Evolutionary conservation across 2,113 vertebrate species (phyloP), one percentile per base, ranked within the genome.

Genomic region (Oncorhynchus clarkii): DNA sequence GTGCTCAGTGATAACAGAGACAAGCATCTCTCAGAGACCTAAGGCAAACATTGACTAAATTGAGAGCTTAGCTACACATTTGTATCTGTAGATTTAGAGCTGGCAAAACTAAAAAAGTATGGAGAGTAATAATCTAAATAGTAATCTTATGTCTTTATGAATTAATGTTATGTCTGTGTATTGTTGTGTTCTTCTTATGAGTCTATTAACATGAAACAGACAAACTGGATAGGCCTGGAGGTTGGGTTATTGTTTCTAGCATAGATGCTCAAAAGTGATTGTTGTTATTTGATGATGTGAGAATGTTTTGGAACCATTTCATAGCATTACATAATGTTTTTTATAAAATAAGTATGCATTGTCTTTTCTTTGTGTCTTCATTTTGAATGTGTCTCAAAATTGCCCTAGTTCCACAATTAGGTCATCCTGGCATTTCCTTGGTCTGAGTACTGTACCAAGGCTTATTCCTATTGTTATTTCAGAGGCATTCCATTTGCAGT

Each of bases 311-410:
- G 13, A 71, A 29, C 39, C 4, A 76, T 90, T 90, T 89, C 89
- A 84, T 72, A 4, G 1, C 0, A 75, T 90, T 88, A 78, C 87
- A 88, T 89, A 85, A 88, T 74, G 73, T 73, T 71, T 18, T 79
- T 4, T 31, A 39, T 60, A 7, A 75, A 45, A 45, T 45, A 12
- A 64, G 69, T 77, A 45, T 9, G 76, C n/a, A 60, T 67, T 22
- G 75, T 64, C 75, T 51, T 71, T 73, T 71, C n/a, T 67, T 24
- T 48, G 2, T 73, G 64, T 54, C 7, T 71, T 81, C 65, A 26
- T 69, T 78, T 71, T 67, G 72, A 73, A 60, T 39, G 45, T 65
- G 4, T 20, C 57, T 39, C 11, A 7, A 39, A 65, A 73, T 22
- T 18, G 18, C 6, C 54, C 54, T 57, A 4, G 16, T 4, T 57